These are phyloP conservation scores for Urocynchramus pylzowi DNA, from an alignment of 2,113 vertebrate species.

Conservation along the genomic window DNA sequence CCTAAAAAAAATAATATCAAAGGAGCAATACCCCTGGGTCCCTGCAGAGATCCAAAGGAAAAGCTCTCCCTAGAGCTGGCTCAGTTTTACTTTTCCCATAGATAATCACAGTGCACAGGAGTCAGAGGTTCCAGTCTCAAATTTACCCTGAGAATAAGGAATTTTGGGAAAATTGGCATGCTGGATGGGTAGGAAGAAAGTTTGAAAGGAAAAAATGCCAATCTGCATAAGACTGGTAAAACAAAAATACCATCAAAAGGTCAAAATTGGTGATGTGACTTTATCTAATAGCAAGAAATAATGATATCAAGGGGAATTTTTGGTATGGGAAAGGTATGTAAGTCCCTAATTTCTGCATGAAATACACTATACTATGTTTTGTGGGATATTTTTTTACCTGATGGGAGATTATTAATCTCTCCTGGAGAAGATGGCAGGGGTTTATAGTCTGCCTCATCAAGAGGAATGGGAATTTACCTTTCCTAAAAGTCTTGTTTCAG, in stretches of 20 bases:
- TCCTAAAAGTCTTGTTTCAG: background rate
- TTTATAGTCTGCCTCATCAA: background rate
- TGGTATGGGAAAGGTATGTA: background rate
- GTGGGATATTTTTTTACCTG: background rate
- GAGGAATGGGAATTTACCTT: background rate
- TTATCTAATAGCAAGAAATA: background rate
- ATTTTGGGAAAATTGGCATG: background rate
- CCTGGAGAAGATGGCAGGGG: background rate
- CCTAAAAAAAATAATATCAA: constrained; percentile 62
- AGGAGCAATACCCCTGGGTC: constrained; percentile 42
- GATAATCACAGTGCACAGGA: constrained; percentile 41
- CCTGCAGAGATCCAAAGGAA: constrained; percentile 61
- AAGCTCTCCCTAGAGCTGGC: constrained; percentile 55
- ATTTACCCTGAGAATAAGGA: constrained; percentile 20
- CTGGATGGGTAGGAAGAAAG: fast-evolving
- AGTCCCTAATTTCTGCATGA: background rate
- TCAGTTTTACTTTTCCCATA: constrained; percentile 71
- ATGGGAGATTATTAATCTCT: background rate
- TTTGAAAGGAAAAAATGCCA: background rate
- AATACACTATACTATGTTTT: fast-evolving
- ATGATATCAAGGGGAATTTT: background rate
- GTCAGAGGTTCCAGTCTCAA: constrained; percentile 45
- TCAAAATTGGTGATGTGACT: background rate
- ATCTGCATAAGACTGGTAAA: background rate
- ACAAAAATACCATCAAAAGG: background rate